Conservation (phyloP, 2,888 invertebrate species). For the Pilophorus perplexus region DNA sequence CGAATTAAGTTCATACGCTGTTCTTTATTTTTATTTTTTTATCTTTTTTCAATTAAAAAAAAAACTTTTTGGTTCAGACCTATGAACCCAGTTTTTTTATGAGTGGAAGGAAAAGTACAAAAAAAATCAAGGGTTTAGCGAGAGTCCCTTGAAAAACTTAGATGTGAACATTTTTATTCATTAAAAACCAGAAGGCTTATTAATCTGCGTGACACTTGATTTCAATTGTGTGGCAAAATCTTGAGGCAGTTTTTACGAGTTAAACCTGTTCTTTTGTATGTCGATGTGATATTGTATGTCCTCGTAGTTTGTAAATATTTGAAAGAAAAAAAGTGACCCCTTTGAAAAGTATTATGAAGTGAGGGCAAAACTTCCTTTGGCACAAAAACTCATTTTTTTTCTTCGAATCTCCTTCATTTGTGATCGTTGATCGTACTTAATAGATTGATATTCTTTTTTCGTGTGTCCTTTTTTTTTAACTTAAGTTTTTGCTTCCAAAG, state of each 20-base stretch:
- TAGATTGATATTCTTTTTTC: slow-evolving; percentile 33
- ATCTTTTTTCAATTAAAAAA: too few species aligned
- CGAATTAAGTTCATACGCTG: not conserved
- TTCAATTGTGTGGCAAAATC: slow-evolving; percentile 13
- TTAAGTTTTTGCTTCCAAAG: slow-evolving; percentile 15
- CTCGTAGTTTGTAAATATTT: slow-evolving; percentile 39
- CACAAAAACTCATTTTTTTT: slow-evolving; percentile 40
- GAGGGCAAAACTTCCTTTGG: slow-evolving; percentile 41
- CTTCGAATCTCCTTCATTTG: slow-evolving; percentile 38
- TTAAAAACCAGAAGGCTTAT: slow-evolving; percentile 10
- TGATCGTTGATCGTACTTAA: slow-evolving; percentile 38
- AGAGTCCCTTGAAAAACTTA: slow-evolving; percentile 2
- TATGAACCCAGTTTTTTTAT: not conserved
- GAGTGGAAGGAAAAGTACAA: slow-evolving; percentile 34
- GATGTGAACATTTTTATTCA: too few species aligned
- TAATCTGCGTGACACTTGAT: not conserved
- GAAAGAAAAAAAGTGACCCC: slow-evolving; percentile 19
- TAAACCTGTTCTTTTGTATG: slow-evolving; percentile 38
- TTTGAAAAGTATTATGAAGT: slow-evolving; percentile 36
- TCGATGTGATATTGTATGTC: slow-evolving; percentile 39
- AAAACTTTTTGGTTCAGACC: too few species aligned
- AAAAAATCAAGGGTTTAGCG: slow-evolving; percentile 1
- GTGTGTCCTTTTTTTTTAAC: slow-evolving; percentile 20
- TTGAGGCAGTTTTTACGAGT: slow-evolving; percentile 29
- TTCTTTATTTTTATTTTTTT: not conserved